Base-by-base conservation (phyloP, 2,888 invertebrate genomes). In the Lordiphosa andalusiaca region DNA sequence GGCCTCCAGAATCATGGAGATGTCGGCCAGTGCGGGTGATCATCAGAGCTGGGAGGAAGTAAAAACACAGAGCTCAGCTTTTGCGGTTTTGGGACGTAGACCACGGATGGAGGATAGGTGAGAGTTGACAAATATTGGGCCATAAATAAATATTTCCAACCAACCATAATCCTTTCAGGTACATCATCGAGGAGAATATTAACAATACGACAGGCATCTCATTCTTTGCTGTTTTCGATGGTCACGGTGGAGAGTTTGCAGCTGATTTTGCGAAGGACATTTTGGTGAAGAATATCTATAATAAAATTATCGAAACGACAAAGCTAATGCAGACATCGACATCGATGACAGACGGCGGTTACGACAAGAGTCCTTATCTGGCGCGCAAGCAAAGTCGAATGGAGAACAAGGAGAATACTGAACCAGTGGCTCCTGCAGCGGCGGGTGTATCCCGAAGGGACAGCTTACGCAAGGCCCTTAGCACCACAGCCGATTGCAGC, bases 231-330 rank as follows among this genome's bases (percentile, higher is more conserved):
- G 94, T 98, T 71, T 98, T 97, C 88, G 98, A 98, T 90, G 98
- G 98, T 0, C 98, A 98, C 89, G 98, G 98, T 49, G 98, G 98
- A 38, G 96, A 97, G 91, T 96, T 96, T 91, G 97, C 97, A 50
- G 97, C 97, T 16, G 95, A 97, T 87, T 98, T 95, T 90, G 96
- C 96, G 50, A 94, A 95, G 87, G 96, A 97, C 77, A 95, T 96
- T 75, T 91, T 98, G 13, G 93, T 97, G 67, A 94, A 94, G 87
- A 95, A 93, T 86, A 91, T 96, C 49, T 93, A 92, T 77, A 93
- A 93, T 84, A 95, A 94, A 90, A 93, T 96, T 42, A 91, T 93
- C 25, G 94, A 94, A 86, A 90, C 95, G 53, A 93, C 93, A 89
- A 92, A 93, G 78, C 90, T 93, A 67, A 91, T 93, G 71, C 71